Base-by-base conservation (phyloP, 2,113 vertebrate species). In the Neogale vison region DNA sequence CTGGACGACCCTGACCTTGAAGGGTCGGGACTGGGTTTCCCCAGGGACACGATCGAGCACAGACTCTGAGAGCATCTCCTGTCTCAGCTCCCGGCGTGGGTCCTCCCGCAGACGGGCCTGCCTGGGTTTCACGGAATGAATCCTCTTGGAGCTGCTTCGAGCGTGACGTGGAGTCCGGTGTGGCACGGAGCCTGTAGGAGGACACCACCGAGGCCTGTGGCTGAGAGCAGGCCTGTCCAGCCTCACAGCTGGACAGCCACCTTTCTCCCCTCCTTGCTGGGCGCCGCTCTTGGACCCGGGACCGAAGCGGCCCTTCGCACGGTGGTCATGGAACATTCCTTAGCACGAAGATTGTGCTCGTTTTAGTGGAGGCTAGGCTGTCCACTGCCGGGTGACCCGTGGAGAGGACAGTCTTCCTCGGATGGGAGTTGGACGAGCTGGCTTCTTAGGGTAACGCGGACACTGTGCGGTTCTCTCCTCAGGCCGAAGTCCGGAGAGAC, bases 51-150 rank as follows among this genome's bases (percentile, higher is more conserved):
- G 6, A 47, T 59, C 20, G 7, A 13, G 59, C 39, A 39, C 17
- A 24, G 29, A n/a, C 4, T 10, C 39, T 47, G n/a, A 59, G 24
- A 1, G 50, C 15, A 6, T 50, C 26, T 50, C 77, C 10, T 17
- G 0, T 21, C 45, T 71, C 39, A 0, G 26, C 10, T 65, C 23
- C 42, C 36, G 29, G 47, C 7, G 0, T 13, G 7, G 0, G 10
- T 7, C 6, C 26, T 42, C 9, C 29, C 29, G 17, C 17, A 55
- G 4, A 34, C 0, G 1, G 45, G 0, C 2, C 81, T 9, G 9
- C 61, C 10, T 0, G 21, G 20, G 36, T 29, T n/a, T 85, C 77
- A 15, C 0, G 3, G 47, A 20, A 17, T 29, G 67, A 0, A 14
- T 67, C 34, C 72, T 65, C 39, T 61, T 26, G 2, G 7, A 72